Base-by-base conservation (phyloP, 2,113 vertebrate genomes). In the Laterallus jamaicensis region DNA sequence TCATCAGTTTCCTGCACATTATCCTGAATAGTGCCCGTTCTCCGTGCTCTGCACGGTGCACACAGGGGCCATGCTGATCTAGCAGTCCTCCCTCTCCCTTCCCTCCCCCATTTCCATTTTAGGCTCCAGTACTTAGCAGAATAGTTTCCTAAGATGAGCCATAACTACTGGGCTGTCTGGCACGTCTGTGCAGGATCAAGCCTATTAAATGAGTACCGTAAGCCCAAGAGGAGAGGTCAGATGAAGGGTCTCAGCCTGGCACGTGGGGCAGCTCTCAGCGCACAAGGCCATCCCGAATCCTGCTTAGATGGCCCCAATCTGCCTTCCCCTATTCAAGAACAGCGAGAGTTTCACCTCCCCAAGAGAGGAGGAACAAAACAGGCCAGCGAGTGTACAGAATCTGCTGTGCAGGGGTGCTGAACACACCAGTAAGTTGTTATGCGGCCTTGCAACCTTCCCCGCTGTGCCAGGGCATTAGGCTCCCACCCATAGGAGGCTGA, bases 101-200 rank as follows among this genome's bases (percentile, higher is more conserved):
- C 40, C 83, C 58, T 49, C 18, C 64, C 31, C 67, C 44, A 67
- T 10, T 81, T 71, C 88, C 91, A 92, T 94, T 96, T 91, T 89
- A 77, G 92, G 92, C 88, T 89, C 56, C 80, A 75, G 80, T 50
- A 75, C 74, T 94, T 66, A 83, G 60, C 62, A 88, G 88, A 93
- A 93, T 66, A 95, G 96, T 95, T 96, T 95, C 84, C 90, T 91
- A 92, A 82, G 94, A 95, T 78, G 91, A 97, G 84, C 94, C 81
- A 71, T 89, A 92, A 82, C 81, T 87, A 91, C 86, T 82, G 91
- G 93, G 49, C 91, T 91, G 91, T 37, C 86, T 89, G 95, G 95
- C 95, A 95, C 28, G 83, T 91, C 96, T 93, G 89, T 22, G 1
- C 68, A 95, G 84, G 93, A 96, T 91, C 96, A 69, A 89, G 49